Percentiles rank a stretch among this genome's conserved stretches.
Conservation (phyloP, 2,113 vertebrate species). For the Dasyornis broadbenti region DNA sequence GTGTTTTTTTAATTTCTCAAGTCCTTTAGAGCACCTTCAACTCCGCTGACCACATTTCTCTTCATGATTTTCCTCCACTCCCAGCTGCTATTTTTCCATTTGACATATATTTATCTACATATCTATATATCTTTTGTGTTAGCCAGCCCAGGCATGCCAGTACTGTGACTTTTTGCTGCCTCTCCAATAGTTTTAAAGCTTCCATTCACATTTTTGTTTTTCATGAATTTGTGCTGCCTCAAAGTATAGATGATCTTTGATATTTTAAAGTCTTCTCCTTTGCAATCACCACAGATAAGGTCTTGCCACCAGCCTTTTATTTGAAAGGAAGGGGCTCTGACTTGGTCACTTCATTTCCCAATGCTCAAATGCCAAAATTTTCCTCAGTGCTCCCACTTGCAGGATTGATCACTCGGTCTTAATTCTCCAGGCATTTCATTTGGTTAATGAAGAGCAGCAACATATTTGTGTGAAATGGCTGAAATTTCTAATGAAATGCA, state of each 20-base stretch:
- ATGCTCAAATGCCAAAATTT: background rate
- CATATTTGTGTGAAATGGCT: background rate
- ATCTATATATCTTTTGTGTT: background rate
- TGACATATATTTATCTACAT: background rate
- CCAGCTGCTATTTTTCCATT: background rate
- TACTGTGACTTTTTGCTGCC: background rate
- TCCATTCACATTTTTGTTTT: background rate
- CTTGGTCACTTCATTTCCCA: background rate
- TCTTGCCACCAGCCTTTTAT: background rate
- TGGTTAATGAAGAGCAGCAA: background rate
- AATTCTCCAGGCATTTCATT: background rate
- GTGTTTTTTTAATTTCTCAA: background rate
- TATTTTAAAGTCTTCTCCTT: background rate
- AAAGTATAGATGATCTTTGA: background rate
- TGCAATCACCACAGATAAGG: background rate
- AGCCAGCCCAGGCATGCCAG: background rate
- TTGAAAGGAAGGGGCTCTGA: background rate
- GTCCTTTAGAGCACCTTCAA: background rate
- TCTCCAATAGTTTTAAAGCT: background rate
- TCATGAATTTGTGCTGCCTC: background rate
- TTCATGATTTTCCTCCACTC: background rate
- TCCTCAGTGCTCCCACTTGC: background rate
- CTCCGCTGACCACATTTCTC: background rate
- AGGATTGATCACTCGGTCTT: background rate
- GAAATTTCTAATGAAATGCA: background rate